Conservation (phyloP, 2,797 vertebrate genomes). For the Chromis chromis region DNA sequence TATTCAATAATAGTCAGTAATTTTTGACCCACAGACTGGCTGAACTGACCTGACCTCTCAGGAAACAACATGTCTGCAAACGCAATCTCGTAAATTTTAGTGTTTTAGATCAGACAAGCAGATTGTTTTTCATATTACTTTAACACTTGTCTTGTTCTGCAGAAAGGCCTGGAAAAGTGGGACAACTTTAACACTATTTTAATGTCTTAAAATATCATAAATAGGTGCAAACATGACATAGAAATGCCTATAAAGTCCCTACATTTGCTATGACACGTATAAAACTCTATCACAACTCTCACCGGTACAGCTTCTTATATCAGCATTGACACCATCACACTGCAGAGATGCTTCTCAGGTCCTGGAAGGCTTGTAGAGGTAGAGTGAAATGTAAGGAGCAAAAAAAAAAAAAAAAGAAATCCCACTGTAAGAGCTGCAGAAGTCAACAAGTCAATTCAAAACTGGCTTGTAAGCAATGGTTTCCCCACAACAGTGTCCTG, state of each 20-base stretch:
- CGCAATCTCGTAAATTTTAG: not conserved
- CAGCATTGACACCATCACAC: not conserved
- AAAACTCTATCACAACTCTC: not conserved
- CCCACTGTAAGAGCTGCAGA: too few species aligned
- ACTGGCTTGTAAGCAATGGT: slow-evolving; percentile 17
- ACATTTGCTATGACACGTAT: not conserved
- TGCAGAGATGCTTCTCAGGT: not conserved
- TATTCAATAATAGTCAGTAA: slow-evolving; percentile 20
- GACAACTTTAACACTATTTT: too few species aligned
- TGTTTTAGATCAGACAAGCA: not conserved
- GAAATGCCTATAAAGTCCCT: too few species aligned
- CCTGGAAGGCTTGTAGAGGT: not conserved
- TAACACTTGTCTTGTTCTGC: too few species aligned
- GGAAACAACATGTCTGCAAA: not conserved
- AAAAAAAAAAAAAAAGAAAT: not conserved
- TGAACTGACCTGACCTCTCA: not conserved
- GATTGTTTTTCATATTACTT: too few species aligned
- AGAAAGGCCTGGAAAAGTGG: too few species aligned
- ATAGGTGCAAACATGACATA: too few species aligned
- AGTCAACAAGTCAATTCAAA: not conserved
- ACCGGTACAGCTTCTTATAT: not conserved
- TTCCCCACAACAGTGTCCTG: not conserved
- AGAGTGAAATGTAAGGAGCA: not conserved
- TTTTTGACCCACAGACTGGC: slow-evolving; percentile 1
- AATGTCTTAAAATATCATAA: not conserved